These are phyloP conservation scores for Ctena decussata DNA, from an alignment of 2,888 invertebrate species.

Conservation along the genomic window DNA sequence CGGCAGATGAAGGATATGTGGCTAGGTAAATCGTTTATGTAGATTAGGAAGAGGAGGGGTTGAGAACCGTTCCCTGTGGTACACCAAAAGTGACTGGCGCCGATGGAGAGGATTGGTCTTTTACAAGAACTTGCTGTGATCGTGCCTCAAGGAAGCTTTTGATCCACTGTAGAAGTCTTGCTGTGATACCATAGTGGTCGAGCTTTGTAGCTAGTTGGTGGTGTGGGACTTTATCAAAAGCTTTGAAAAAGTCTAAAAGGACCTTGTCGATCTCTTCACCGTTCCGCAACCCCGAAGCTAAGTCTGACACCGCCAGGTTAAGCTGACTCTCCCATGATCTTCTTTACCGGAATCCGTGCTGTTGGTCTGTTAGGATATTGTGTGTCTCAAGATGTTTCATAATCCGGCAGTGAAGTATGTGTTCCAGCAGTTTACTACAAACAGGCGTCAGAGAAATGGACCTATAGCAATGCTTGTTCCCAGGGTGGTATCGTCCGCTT, in stretches of 20 bases:
- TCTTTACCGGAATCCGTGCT: neutral
- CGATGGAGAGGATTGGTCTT: neutral
- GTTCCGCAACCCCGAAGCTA: neutral
- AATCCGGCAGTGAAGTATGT: neutral
- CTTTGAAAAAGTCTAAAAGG: neutral
- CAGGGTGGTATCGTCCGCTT: too few relatives aligned
- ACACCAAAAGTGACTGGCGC: neutral
- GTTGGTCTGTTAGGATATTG: neutral
- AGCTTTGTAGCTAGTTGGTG: neutral
- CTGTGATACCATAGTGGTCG: neutral
- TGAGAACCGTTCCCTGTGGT: neutral
- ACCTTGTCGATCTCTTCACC: neutral
- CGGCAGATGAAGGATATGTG: neutral
- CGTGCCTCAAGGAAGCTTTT: neutral
- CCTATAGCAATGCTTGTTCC: too few relatives aligned
- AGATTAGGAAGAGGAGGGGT: neutral
- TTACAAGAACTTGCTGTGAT: neutral
- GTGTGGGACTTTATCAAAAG: neutral
- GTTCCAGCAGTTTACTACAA: neutral
- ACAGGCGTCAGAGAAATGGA: neutral
- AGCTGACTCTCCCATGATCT: neutral
- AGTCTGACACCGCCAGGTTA: neutral
- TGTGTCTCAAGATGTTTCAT: neutral
- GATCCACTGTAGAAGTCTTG: neutral
- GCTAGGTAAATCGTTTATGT: neutral